Evolutionary conservation across 1,140 invertebrate genomes (phyloP).

Genomic region (Drosophila neocordata): DNA sequence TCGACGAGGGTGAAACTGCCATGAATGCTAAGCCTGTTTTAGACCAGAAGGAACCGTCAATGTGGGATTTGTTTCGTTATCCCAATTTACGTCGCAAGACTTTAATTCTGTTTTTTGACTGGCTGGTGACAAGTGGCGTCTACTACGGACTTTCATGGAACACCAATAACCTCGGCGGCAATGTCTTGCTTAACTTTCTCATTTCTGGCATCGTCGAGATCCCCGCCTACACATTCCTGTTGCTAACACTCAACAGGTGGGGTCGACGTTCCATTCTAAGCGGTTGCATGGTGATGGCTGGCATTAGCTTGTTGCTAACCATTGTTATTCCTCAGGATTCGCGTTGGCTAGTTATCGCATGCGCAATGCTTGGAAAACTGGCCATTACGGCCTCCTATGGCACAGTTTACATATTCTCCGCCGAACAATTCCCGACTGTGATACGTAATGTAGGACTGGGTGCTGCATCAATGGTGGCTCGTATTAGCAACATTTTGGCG

Average conservation of each 20-base stretch:
- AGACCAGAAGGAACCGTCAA: conserved; percentile 82
- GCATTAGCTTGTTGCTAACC: conserved; percentile 85
- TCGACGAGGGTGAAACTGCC: conserved; percentile 83
- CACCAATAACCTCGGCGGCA: conserved; percentile 88
- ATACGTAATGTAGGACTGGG: conserved; percentile 91
- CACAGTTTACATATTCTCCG: conserved; percentile 91
- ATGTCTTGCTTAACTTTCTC: conserved; percentile 90
- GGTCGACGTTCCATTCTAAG: conserved; percentile 88
- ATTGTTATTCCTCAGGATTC: conserved; percentile 85
- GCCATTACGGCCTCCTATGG: conserved; percentile 92
- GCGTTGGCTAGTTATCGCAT: conserved; percentile 85
- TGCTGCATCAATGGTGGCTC: conserved; percentile 89
- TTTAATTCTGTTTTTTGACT: conserved; percentile 90
- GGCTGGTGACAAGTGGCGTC: conserved; percentile 91
- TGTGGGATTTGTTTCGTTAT: conserved; percentile 89
- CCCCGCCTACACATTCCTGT: conserved; percentile 88
- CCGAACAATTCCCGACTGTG: conserved; percentile 93
- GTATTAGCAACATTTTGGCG: conserved; percentile 90
- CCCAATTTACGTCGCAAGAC: conserved; percentile 88
- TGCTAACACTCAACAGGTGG: conserved; percentile 89
- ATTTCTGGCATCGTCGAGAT: conserved; percentile 91
- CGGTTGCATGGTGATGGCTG: conserved; percentile 88
- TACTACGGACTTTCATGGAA: conserved; percentile 93
- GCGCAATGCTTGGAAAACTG: conserved; percentile 92
- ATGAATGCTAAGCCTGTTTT: conserved; percentile 64